Evolutionary conservation across 2,797 vertebrate genomes (phyloP), one percentile per base, ranked within the genome.

Genomic region (Neosilurus mollespiculum): DNA sequence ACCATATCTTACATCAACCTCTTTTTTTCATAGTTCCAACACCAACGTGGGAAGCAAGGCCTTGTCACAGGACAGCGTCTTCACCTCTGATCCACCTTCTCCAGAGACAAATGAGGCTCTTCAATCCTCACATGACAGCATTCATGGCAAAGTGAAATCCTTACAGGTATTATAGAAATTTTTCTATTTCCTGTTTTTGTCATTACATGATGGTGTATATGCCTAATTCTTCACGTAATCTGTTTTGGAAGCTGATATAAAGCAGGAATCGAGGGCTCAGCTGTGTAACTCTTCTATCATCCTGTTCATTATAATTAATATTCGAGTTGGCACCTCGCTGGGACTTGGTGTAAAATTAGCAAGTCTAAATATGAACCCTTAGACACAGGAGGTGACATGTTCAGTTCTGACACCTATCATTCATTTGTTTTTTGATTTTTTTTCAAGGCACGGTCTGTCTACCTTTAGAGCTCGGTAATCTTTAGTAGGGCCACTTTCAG

Each of bases 51-150:
- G 95, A 59, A 94, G 79, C 91, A 97, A 97, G 92, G 95, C 95
- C 81, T 81, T 97, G 90, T 98, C 97, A 30, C 96, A 98, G 62
- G 97, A 99, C 88, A 97, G 96, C 0, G 91, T 98, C 85, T 97
- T 98, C 85, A 93, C 94, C 78, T 94, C 93, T 10, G 94, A 96
- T 56, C 91, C 89, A 0, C 87, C 91, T 16, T 89, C 87, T 26
- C 89, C 90, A 22, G 96, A 95, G 84, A 91, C 85, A 30, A 90
- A 91, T 18, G 62, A 93, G 77, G 89, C 85, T 86, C 87, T 94
- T 0, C 80, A 81, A 2, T 87, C 93, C 0, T 95, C 94, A 72
- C 94, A 95, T 88, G 95, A 96, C 89, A 95, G 88, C 82, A 86
- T 92, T 83, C 92, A 95, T 18, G 96, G 94, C 64, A 96, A 95